Base-by-base conservation (phyloP, 92 coral and sea anemone species). In the Plumapathes pennacea region DNA sequence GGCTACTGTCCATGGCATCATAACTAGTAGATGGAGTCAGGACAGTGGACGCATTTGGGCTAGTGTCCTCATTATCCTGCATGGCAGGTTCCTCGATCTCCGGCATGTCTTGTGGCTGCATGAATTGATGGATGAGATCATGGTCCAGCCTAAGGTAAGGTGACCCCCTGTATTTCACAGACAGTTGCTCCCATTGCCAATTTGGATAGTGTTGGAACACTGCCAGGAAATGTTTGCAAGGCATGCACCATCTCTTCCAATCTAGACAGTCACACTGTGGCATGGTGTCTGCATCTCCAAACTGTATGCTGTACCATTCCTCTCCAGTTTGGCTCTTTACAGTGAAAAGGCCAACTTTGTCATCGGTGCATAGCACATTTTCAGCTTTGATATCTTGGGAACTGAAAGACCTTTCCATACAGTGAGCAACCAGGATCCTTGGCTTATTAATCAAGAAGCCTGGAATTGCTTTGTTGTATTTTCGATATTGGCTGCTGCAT, bases 171-270 rank as follows among this genome's bases (percentile, higher is more conserved):
- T 64, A 75, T 1, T 33, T 38, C 2, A 52, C 12, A 13, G 66
- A 48, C 11, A 64, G 33, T 3, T 38, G 33, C 31, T 75, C 67
- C 75, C 74, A 75, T 25, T 64, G 67, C 70, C 70, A 76, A 20
- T 23, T 53, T 25, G 76, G 76, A 18, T 46, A 66, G 61, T 67
- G 54, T 32, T 26, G 32, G 25, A 76, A 76, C 10, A 76, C 33
- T 6, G 75, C 49, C 14, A 74, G 21, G 46, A 54, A 75, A 20
- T 75, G 83, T 31, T 76, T 76, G 48, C 76, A 57, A 14, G 76
- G 83, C 4, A 76, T 51, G 37, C 57, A 66, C 25, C 50, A 47
- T 38, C 66, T 64, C 32, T 47, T 41, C 82, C 75, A 64, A 46
- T 65, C 67, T 3, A 15, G 50, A 31, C 82, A 65, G 10, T 28